Evolutionary conservation across 2,113 vertebrate genomes (phyloP).

Genomic region (Hyaena hyaena): DNA sequence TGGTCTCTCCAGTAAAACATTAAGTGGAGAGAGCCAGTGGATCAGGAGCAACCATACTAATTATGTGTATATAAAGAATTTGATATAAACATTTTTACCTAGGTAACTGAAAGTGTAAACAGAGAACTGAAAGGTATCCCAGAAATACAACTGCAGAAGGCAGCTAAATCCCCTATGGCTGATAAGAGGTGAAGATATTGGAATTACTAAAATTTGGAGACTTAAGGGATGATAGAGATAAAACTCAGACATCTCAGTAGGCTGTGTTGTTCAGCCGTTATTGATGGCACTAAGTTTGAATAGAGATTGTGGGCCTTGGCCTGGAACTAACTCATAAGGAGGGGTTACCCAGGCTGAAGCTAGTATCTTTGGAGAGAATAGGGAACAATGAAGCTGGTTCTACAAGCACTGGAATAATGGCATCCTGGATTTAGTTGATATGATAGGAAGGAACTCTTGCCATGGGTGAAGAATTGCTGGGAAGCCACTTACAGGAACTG

Average conservation of each 20-base stretch:
- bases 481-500: background rate
- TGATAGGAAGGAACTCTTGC: background rate
- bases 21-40: background rate
- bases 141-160: background rate
- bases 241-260: background rate
- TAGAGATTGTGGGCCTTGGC: background rate
- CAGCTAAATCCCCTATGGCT: background rate
- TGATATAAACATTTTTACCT: background rate
- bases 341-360: background rate
- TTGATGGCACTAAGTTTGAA: background rate
- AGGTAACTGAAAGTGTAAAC: background rate
- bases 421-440: background rate
- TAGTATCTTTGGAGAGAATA: background rate
- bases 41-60: background rate
- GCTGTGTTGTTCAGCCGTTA: background rate
- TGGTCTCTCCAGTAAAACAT: background rate
- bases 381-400: background rate
- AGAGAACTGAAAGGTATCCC: background rate
- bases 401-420: background rate
- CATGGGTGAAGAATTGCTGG: background rate
- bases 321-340: background rate
- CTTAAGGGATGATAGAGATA: background rate
- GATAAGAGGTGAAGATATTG: background rate
- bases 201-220: background rate
- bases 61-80: background rate